These are phyloP conservation scores for Anableps anableps DNA, from an alignment of 2,797 vertebrate genomes.

Conservation along the genomic window DNA sequence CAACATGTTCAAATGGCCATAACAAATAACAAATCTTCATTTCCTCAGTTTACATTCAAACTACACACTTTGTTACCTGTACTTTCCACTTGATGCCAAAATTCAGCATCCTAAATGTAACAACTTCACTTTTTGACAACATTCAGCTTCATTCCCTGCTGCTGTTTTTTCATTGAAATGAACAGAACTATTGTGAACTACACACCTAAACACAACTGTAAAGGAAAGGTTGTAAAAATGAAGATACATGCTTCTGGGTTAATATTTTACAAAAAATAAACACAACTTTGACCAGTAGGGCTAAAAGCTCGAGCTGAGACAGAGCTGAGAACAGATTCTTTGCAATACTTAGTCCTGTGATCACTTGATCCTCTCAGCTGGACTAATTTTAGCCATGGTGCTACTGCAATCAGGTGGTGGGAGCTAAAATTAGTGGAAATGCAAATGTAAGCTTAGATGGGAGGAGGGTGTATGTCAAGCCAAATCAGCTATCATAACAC, in stretches of 20 bases:
- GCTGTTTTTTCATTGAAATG: not conserved
- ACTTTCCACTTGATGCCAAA: not conserved
- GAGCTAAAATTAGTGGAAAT: conserved; percentile 68
- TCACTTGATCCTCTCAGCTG: conserved; percentile 44
- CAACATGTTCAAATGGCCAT: not conserved
- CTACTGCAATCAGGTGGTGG: conserved; percentile 30
- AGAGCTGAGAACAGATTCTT: conserved; percentile 9
- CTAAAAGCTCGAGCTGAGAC: conserved; percentile 1
- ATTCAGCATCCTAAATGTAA: not conserved
- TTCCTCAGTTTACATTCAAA: not conserved
- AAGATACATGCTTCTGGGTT: not conserved
- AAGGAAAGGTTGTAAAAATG: not conserved
- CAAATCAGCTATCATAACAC: conserved; percentile 6
- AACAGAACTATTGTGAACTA: not conserved
- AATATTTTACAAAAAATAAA: conserved; percentile 5
- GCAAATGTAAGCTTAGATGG: conserved; percentile 38
- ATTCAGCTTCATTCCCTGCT: not conserved
- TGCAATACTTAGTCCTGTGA: conserved; percentile 18
- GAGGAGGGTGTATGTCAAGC: conserved; percentile 11
- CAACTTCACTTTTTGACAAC: not conserved
- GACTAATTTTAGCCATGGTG: conserved; percentile 66
- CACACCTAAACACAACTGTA: not conserved
- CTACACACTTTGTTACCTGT: not conserved
- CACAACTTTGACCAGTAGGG: not conserved
- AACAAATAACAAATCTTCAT: not conserved